Conservation (phyloP, 2,888 invertebrate genomes). For the Drosophila paramelanica region DNA sequence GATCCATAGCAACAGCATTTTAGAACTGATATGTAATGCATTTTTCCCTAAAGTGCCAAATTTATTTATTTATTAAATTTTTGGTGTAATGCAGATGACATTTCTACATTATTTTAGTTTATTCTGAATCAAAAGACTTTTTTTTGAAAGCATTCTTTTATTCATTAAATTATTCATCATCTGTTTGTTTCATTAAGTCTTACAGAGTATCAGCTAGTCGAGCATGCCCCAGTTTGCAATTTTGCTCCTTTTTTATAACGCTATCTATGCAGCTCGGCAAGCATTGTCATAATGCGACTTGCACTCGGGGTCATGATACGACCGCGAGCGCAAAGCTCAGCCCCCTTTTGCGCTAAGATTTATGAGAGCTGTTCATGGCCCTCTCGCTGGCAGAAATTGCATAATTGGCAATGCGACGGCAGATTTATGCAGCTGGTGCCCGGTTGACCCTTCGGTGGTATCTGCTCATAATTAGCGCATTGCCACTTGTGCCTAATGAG, state of each 20-base stretch:
- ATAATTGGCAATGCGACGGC: constrained; percentile 74
- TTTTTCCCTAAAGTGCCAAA: too few relatives aligned
- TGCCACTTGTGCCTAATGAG: constrained; percentile 83
- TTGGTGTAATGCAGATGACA: too few relatives aligned
- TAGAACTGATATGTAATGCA: too few relatives aligned
- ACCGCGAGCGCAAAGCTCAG: constrained; percentile 17
- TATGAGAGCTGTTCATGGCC: constrained; percentile 58
- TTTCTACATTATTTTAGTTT: too few relatives aligned
- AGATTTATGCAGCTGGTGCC: constrained; percentile 50
- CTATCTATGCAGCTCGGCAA: constrained; percentile 21
- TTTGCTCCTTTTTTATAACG: too few relatives aligned
- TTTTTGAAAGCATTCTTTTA: not conserved
- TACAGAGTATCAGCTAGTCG: constrained; percentile 5
- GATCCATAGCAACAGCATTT: too few relatives aligned
- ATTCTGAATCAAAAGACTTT: too few relatives aligned
- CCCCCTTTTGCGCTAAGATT: constrained; percentile 47
- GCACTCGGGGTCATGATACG: constrained; percentile 49
- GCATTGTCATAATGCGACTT: constrained; percentile 75
- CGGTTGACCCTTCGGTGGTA: constrained; percentile 46
- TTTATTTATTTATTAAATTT: too few relatives aligned
- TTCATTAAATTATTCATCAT: not conserved
- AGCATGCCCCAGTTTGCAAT: not conserved
- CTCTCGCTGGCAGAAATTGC: constrained; percentile 54
- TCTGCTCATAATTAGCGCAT: constrained; percentile 82
- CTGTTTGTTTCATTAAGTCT: too few relatives aligned